Base-by-base conservation (phyloP, 2,113 vertebrate species). In the Polypterus senegalus region DNA sequence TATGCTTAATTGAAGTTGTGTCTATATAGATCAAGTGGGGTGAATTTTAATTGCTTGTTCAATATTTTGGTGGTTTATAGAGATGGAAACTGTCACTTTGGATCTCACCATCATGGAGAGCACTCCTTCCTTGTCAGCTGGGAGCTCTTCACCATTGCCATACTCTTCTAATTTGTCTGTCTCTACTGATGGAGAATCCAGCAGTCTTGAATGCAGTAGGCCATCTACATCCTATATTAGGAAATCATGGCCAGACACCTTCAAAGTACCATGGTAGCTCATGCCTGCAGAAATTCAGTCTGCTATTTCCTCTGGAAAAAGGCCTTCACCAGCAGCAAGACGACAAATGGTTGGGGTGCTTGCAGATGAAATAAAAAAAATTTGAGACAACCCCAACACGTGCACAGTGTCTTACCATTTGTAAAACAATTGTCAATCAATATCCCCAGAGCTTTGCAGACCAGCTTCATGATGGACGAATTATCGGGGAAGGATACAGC, bases 281-380 rank as follows among this genome's bases (percentile, higher is more conserved):
- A 65, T 59, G 63, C 48, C 58, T 11, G 11, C 59, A 46, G 62
- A 65, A 65, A 44, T 65, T 9, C 8, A n/a, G 27, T 59, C 49
- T 49, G 63, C 63, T 10, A 54, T 60, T 65, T 9, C 48, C 9
- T 47, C 59, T 45, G 44, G 49, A n/a, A 59, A 59, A 51, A 8
- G 57, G 54, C 63, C 63, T 65, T 9, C 57, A 53, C 57, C 55
- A 48, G n/a, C n/a, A n/a, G n/a, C n/a, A n/a, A n/a, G n/a, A n/a
- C n/a, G n/a, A 4, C 63, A 65, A 11, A 65, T 59, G 57, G 54
- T 65, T 48, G 43, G n/a, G 7, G 49, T 65, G 44, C 49, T 60
- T 5, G 57, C 49, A 4, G 63, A 65, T 60, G 57, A 65, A 65
- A 65, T 65, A 10, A 60, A 53, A 65, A 60, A 60, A 9, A n/a